Conservation (phyloP, 2,113 vertebrate genomes). For the Boulengeromyrus knoepffleri region DNA sequence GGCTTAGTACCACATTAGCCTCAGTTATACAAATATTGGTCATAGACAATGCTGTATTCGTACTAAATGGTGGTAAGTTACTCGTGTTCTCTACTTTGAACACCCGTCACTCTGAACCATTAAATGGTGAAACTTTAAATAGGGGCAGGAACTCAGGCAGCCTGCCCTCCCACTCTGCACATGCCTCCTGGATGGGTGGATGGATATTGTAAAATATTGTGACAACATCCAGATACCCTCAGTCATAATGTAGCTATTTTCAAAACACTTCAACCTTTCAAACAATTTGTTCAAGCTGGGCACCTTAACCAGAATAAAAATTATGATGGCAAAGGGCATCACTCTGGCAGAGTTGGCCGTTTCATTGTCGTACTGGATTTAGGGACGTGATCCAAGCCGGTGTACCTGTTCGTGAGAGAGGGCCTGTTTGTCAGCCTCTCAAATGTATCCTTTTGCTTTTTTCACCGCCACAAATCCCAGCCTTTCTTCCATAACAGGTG, state of each 20-base stretch:
- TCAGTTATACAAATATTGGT: too few species aligned
- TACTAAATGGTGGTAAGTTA: too few species aligned
- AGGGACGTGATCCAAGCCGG: not conserved
- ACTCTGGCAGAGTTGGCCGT: not conserved
- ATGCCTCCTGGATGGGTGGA: not conserved
- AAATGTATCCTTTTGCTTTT: not conserved
- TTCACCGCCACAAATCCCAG: not conserved
- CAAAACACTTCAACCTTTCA: not conserved
- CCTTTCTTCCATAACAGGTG: not conserved
- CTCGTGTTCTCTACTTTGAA: too few species aligned
- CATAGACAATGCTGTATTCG: too few species aligned
- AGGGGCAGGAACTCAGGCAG: not conserved
- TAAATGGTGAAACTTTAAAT: not conserved
- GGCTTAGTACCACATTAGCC: too few species aligned
- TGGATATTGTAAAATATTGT: not conserved
- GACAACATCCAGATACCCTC: not conserved
- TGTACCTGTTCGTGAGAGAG: not conserved
- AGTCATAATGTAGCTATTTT: not conserved
- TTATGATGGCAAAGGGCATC: not conserved
- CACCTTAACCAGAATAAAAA: not conserved
- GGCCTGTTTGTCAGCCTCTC: not conserved
- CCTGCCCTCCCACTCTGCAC: too few species aligned
- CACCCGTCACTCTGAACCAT: too few species aligned
- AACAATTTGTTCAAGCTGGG: not conserved
- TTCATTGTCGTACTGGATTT: not conserved